Conservation (phyloP, 2,113 vertebrate genomes). For the Peromyscus polionotus region DNA sequence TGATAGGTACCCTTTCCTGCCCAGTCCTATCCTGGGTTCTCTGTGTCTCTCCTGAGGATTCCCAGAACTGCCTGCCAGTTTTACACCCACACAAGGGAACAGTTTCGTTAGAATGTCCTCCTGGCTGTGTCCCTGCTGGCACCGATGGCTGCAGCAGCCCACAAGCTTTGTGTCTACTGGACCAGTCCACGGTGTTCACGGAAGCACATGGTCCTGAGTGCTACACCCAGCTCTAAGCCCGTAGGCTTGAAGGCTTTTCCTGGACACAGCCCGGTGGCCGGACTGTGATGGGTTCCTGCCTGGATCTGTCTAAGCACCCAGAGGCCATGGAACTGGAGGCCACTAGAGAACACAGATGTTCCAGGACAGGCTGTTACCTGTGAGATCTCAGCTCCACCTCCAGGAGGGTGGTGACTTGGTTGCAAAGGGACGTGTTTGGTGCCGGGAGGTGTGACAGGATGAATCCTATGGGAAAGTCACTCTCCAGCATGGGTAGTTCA, state of each 20-base stretch:
- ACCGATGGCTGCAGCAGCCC: no score
- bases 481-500: background rate
- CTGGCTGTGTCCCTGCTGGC: fast-evolving
- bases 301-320: fast-evolving
- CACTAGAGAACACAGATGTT: no score
- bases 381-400: background rate
- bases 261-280: fast-evolving
- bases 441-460: fast-evolving
- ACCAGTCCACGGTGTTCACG: fast-evolving
- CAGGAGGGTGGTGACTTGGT: fast-evolving
- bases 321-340: fast-evolving
- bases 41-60: background rate
- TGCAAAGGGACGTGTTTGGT: fast-evolving
- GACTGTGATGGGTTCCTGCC: background rate
- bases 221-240: no score
- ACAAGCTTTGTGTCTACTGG: fast-evolving
- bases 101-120: background rate
- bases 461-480: no score
- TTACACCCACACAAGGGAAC: background rate
- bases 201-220: background rate
- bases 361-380: background rate
- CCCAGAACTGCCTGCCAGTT: background rate
- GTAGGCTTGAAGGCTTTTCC: no score
- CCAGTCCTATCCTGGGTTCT: background rate
- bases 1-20: background rate